phyloP scores from a whole-genome alignment of 2,888 invertebrate species.

The Eupithecia subumbrata region DNA sequence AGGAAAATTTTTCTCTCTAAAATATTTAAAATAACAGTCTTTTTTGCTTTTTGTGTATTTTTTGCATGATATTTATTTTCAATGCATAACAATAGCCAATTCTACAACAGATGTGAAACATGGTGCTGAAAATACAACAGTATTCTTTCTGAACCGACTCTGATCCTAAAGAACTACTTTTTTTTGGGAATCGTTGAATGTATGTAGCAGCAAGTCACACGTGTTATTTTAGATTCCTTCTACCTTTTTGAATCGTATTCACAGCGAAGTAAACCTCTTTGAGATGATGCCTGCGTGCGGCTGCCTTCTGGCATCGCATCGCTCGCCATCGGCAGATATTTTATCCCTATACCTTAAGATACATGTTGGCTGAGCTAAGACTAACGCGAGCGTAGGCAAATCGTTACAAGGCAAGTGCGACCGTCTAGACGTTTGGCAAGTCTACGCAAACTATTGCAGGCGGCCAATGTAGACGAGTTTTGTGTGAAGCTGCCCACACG shows the following conservation, averaged over 20 bases:
- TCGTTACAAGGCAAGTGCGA: no score
- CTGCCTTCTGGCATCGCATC: no score
- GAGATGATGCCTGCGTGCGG: no score
- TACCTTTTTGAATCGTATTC: not conserved
- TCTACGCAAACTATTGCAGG: no score
- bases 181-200: not conserved
- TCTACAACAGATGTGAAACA: constrained; percentile 4
- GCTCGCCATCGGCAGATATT: no score
- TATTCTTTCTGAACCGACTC: not conserved
- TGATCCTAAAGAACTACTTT: not conserved
- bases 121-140: not conserved
- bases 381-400: no score
- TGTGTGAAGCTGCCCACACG: no score
- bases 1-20: constrained; percentile 26
- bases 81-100: constrained; percentile 8
- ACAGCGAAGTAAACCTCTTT: not conserved
- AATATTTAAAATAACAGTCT: constrained; percentile 17
- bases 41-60: constrained; percentile 13
- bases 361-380: no score
- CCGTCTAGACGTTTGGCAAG: no score
- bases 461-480: no score
- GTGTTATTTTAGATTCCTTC: not conserved
- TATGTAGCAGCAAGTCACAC: not conserved
- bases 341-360: no score
- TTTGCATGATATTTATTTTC: constrained; percentile 3